A percentile compares a stretch with the other conserved stretches of the same genome.
These are phyloP conservation scores for Sarcophaga rosellei DNA, from an alignment of 2,888 invertebrate species.

Conservation along the genomic window DNA sequence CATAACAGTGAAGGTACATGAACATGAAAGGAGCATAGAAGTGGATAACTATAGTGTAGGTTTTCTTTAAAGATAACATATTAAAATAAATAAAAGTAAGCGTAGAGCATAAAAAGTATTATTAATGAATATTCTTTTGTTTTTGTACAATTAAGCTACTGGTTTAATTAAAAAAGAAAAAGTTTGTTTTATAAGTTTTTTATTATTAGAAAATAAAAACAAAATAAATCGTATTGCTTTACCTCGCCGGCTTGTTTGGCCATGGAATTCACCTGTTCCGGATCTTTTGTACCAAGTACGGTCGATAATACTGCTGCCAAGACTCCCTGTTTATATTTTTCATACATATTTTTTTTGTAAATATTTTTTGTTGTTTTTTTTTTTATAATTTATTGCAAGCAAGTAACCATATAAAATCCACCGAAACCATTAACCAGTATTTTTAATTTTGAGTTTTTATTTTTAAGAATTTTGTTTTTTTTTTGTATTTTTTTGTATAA, in stretches of 20 bases:
- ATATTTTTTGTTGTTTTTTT: constrained; percentile 58
- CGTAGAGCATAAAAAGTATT: not conserved
- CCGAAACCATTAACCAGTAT: constrained; percentile 67
- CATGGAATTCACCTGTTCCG: constrained; percentile 95
- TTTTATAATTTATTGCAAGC: constrained; percentile 78
- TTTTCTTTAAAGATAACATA: constrained; percentile 70
- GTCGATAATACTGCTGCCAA: constrained; percentile 95
- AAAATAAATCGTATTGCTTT: constrained; percentile 81
- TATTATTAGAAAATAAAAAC: constrained; percentile 7
- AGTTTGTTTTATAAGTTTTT: not conserved
- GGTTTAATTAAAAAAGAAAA: constrained; percentile 36
- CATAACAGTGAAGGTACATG: constrained; percentile 8
- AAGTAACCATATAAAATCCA: constrained; percentile 73
- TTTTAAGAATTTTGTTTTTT: constrained; percentile 52
- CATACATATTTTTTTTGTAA: not conserved
- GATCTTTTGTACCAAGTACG: constrained; percentile 94
- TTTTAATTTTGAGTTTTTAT: constrained; percentile 58
- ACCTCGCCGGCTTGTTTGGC: constrained; percentile 98
- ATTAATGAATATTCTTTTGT: not conserved
- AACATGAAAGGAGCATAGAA: constrained; percentile 46
- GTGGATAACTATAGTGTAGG: constrained; percentile 63
- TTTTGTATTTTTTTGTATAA: constrained; percentile 34
- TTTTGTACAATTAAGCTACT: constrained; percentile 53
- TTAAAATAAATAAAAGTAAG: constrained; percentile 36
- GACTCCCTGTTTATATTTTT: constrained; percentile 87